Evolutionary conservation across 1,140 invertebrate genomes (phyloP).

Genomic region (Eumaeus atala): DNA sequence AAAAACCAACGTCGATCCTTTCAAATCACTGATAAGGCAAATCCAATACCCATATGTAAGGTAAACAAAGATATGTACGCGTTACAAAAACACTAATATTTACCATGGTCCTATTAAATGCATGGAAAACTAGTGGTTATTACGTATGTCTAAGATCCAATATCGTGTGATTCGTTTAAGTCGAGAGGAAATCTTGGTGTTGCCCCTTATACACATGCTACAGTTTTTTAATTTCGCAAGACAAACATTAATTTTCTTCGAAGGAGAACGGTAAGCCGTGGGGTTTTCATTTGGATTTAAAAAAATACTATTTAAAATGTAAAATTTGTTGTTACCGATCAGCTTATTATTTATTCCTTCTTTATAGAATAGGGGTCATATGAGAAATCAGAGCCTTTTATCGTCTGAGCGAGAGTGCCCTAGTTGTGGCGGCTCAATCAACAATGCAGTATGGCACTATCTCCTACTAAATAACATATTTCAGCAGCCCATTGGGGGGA

Average conservation of each 20-base stretch:
- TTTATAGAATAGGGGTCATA: too few species aligned
- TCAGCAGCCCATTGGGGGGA: too few species aligned
- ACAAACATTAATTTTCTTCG: constrained; percentile 61
- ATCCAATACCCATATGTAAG: constrained; percentile 27
- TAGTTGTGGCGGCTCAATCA: too few species aligned
- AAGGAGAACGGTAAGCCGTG: constrained; percentile 19
- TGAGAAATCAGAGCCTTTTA: too few species aligned
- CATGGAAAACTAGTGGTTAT: not conserved
- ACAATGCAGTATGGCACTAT: too few species aligned
- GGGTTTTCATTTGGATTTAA: too few species aligned
- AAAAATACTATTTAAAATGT: too few species aligned
- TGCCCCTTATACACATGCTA: constrained; percentile 28
- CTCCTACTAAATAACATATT: too few species aligned
- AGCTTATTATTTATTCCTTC: too few species aligned
- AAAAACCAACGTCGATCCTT: not conserved
- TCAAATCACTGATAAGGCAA: not conserved
- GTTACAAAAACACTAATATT: constrained; percentile 10
- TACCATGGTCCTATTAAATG: too few species aligned
- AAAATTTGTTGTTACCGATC: too few species aligned
- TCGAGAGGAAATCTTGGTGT: not conserved
- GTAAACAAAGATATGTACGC: constrained; percentile 33
- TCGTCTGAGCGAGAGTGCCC: too few species aligned
- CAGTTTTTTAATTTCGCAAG: constrained; percentile 55
- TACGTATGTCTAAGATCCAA: not conserved
- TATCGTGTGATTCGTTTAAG: not conserved